Evolutionary conservation across 2,113 vertebrate species (phyloP).

Genomic region (Rousettus leschenaultii): DNA sequence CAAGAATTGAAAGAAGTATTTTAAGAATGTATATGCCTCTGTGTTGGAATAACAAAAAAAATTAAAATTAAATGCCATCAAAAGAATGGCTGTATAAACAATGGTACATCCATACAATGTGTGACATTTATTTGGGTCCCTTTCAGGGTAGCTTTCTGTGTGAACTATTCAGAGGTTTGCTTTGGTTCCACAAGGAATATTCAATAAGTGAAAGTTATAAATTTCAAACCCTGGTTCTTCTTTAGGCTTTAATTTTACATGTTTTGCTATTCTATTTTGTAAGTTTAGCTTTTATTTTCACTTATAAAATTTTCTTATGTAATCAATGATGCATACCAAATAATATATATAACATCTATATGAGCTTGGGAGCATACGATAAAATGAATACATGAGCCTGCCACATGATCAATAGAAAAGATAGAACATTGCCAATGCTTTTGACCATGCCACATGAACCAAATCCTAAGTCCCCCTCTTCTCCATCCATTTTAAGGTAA

Average conservation of each 20-base stretch:
- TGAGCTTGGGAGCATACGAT: not conserved
- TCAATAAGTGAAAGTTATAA: not conserved
- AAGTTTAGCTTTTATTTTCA: not conserved
- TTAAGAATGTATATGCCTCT: not conserved
- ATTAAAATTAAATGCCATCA: not conserved
- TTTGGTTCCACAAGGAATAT: not conserved
- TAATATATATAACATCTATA: not conserved
- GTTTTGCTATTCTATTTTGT: not conserved
- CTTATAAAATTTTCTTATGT: not conserved
- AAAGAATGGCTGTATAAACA: not conserved
- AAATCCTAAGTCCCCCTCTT: not conserved
- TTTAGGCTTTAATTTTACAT: not conserved
- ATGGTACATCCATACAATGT: not conserved
- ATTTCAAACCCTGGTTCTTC: not conserved
- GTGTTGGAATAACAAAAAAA: not conserved
- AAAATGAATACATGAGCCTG: not conserved
- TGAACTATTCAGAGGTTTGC: not conserved
- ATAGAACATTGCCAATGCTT: not conserved
- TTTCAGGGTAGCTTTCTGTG: not conserved
- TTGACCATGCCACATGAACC: not conserved
- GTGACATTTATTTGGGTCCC: not conserved
- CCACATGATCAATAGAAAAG: not conserved
- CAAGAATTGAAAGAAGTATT: not conserved
- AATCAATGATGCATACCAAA: not conserved
- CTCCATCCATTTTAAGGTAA: not conserved